Evolutionary conservation across 1,140 invertebrate species (phyloP).

Genomic region (Nebria ingens): DNA sequence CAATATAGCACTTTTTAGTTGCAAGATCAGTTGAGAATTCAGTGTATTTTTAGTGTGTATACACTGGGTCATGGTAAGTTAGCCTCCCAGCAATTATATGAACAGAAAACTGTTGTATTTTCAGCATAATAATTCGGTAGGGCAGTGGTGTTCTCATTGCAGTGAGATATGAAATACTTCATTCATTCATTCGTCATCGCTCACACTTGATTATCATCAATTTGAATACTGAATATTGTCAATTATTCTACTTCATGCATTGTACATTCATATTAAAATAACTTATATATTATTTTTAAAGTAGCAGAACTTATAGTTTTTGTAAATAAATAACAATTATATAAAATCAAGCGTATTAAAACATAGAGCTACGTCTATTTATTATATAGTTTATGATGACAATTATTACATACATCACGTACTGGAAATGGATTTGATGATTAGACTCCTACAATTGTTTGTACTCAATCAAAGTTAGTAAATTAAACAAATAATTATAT

Average conservation of each 20-base stretch:
- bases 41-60: too few relatives aligned
- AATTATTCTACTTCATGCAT: conserved; percentile 7
- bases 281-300: not conserved
- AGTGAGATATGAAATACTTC: not conserved
- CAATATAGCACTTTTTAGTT: too few relatives aligned
- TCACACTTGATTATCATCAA: not conserved
- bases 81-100: not conserved
- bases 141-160: conserved; percentile 8
- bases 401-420: too few relatives aligned
- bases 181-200: not conserved
- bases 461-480: too few relatives aligned
- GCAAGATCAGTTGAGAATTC: too few relatives aligned
- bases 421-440: too few relatives aligned
- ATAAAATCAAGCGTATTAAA: conserved; percentile 8
- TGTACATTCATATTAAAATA: conserved; percentile 4
- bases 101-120: not conserved
- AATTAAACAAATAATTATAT: too few relatives aligned
- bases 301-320: not conserved
- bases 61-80: not conserved
- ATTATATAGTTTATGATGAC: not conserved
- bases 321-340: conserved; percentile 1
- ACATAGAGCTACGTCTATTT: not conserved
- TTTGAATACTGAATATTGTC: not conserved
- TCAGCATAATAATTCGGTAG: conserved; percentile 9
- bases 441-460: too few relatives aligned